Conservation (phyloP, 2,888 invertebrate species). For the Ormia ochracea region DNA sequence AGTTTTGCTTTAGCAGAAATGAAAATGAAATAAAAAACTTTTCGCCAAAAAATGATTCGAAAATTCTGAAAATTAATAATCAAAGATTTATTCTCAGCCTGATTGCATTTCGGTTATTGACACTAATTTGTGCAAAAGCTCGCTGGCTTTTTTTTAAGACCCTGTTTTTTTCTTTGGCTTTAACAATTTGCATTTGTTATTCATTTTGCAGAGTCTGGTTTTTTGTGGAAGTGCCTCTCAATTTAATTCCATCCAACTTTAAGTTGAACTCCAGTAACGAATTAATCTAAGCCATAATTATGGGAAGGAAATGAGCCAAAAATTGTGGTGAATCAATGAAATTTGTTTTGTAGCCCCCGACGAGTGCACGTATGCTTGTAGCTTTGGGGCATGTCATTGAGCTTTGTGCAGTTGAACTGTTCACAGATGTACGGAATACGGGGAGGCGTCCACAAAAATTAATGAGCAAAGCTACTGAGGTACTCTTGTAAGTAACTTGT, state of each 20-base stretch:
- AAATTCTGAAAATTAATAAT: not conserved
- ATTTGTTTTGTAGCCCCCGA: not conserved
- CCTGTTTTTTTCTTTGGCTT: not conserved
- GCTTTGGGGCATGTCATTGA: not conserved
- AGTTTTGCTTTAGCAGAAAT: too few relatives aligned
- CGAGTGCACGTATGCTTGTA: not conserved
- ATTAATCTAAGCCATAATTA: slow-evolving; percentile 50
- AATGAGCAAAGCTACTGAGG: too few relatives aligned
- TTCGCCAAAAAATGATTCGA: not conserved
- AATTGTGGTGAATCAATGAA: slow-evolving; percentile 25
- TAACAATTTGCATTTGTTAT: slow-evolving; percentile 1
- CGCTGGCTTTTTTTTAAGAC: not conserved
- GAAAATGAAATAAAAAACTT: too few relatives aligned
- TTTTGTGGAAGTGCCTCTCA: not conserved
- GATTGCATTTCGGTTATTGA: slow-evolving; percentile 45
- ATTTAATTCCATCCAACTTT: slow-evolving; percentile 40
- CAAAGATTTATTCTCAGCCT: not conserved
- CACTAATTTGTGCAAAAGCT: slow-evolving; percentile 41
- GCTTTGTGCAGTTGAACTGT: too few relatives aligned
- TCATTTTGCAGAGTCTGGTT: not conserved
- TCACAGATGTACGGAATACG: too few relatives aligned
- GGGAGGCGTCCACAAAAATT: too few relatives aligned
- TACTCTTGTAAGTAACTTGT: too few relatives aligned
- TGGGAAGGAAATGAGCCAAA: slow-evolving; percentile 48
- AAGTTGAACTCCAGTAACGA: slow-evolving; percentile 45